Conservation (phyloP, 2,888 invertebrate genomes). For the Drosophila basisetae region DNA sequence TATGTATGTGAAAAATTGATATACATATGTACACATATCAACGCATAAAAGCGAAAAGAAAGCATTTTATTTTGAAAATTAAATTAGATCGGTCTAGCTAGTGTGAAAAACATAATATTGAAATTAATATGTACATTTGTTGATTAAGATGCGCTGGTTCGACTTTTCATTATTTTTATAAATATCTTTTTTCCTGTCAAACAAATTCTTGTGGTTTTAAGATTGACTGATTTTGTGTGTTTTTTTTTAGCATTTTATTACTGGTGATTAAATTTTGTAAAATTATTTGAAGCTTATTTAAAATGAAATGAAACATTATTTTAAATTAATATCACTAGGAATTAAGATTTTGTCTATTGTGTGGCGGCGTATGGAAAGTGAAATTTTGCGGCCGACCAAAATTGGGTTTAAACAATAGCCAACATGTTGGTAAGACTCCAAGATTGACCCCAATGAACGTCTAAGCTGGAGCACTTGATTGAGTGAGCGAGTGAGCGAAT, state of each 20-base stretch:
- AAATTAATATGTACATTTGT: neutral
- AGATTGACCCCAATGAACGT: constrained; percentile 53
- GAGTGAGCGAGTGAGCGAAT: constrained; percentile 42
- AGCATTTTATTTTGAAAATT: neutral
- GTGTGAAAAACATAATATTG: neutral
- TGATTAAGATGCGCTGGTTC: neutral
- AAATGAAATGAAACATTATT: neutral
- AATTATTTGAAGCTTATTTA: neutral
- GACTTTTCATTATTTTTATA: neutral
- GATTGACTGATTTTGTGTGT: neutral
- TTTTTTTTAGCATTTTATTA: neutral
- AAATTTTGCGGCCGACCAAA: constrained; percentile 45
- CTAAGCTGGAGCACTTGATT: neutral
- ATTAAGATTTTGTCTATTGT: neutral
- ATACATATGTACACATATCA: neutral
- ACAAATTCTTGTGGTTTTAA: neutral
- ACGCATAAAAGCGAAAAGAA: neutral
- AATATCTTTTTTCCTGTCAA: neutral
- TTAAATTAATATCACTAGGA: neutral
- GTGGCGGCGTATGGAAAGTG: constrained; percentile 59
- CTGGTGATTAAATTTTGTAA: neutral
- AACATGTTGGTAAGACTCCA: constrained; percentile 39
- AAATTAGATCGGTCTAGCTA: neutral
- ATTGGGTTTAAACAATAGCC: constrained; percentile 22
- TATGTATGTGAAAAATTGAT: neutral